These are phyloP conservation scores for Chironomus tentans DNA, from an alignment of 2,888 invertebrate genomes.

Conservation along the genomic window DNA sequence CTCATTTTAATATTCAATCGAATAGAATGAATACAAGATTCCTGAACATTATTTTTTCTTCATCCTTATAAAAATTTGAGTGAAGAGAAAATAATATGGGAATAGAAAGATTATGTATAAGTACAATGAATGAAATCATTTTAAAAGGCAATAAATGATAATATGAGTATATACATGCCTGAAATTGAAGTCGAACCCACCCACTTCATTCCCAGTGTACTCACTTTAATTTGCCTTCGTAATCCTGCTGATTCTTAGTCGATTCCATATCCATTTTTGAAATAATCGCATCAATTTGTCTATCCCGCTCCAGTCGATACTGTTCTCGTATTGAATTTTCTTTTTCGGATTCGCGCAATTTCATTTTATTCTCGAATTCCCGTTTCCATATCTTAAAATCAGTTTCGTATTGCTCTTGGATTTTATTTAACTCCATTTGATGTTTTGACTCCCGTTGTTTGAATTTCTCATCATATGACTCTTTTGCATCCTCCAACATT, in stretches of 20 bases:
- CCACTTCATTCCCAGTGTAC: slow-evolving; percentile 17
- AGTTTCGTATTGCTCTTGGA: slow-evolving; percentile 51
- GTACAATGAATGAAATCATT: too few species aligned
- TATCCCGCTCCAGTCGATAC: slow-evolving; percentile 63
- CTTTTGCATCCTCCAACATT: slow-evolving; percentile 43
- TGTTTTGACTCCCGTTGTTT: slow-evolving; percentile 43
- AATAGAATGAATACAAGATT: too few species aligned
- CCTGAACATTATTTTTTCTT: too few species aligned
- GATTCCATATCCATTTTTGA: slow-evolving; percentile 41
- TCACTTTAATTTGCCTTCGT: slow-evolving; percentile 38
- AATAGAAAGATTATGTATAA: too few species aligned
- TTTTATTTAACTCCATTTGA: slow-evolving; percentile 45
- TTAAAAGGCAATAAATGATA: too few species aligned
- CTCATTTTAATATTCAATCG: too few species aligned
- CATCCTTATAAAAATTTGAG: too few species aligned
- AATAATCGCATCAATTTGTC: slow-evolving; percentile 57
- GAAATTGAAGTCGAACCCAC: too few species aligned
- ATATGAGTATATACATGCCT: too few species aligned
- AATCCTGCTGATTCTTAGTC: slow-evolving; percentile 37
- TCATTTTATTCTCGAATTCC: slow-evolving; percentile 45
- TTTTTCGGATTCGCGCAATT: slow-evolving; percentile 51
- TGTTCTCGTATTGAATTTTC: slow-evolving; percentile 60
- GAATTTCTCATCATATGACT: slow-evolving; percentile 46
- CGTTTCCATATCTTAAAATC: slow-evolving; percentile 52
- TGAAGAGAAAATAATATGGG: too few species aligned